These are phyloP conservation scores for Ormyrus labotus DNA, from an alignment of 2,888 invertebrate species.

Conservation along the genomic window DNA sequence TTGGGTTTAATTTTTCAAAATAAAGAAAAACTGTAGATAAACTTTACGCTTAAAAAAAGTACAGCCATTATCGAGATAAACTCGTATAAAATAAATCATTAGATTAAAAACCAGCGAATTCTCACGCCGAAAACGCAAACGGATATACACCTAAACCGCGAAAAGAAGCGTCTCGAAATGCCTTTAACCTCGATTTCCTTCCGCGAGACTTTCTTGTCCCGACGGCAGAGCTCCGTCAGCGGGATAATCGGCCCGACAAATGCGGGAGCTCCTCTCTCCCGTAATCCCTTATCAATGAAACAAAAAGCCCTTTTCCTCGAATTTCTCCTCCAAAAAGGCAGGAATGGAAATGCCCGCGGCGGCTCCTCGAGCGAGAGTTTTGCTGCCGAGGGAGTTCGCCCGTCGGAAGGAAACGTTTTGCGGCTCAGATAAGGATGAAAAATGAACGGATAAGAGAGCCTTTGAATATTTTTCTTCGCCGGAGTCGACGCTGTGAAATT, in stretches of 20 bases:
- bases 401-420: neutral
- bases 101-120: too few species aligned
- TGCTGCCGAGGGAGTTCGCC: too few species aligned
- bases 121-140: neutral
- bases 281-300: neutral
- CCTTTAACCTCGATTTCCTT: neutral
- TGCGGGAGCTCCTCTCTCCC: neutral
- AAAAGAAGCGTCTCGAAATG: too few species aligned
- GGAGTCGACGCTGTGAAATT: neutral
- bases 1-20: too few species aligned
- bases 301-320: neutral
- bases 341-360: neutral
- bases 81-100: too few species aligned
- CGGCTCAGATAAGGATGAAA: constrained; percentile 31
- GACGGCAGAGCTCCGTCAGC: neutral
- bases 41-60: too few species aligned
- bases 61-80: too few species aligned
- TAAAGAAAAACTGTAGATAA: too few species aligned
- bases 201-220: too few species aligned
- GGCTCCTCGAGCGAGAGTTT: neutral
- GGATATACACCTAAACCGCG: neutral
- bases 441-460: constrained; percentile 5
- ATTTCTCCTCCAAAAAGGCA: constrained; percentile 18
- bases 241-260: constrained; percentile 7
- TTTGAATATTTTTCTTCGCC: constrained; percentile 14